Base-by-base conservation (phyloP, 2,888 invertebrate genomes). In the Mesorhabditis belari region DNA sequence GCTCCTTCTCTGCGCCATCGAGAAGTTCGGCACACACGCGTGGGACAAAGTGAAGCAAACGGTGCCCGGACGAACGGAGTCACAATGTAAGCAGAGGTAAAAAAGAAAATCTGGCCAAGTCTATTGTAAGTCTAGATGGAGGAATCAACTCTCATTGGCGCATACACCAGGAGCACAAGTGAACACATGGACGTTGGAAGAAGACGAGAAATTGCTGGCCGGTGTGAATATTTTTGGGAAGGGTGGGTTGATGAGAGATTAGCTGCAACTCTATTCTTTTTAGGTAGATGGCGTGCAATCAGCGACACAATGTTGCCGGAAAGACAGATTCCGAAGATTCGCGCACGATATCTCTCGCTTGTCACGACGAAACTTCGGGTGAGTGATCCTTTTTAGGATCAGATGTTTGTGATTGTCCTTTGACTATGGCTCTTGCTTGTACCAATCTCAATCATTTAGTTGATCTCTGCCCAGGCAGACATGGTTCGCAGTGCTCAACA, bases 131-230 rank as follows among this genome's bases (percentile, higher is more conserved):
- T n/a, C 29, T 57, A 28, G 12, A 60, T 5, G 9, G 23, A 75
- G 76, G 76, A 61, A 35, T 9, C 44, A 35, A 9, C 44, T 64
- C 5, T 67, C 72, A 25, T 68, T 69, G 17, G 58, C 76, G 27
- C 73, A 75, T 60, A 55, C 60, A 26, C 65, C 69, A 1, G 62
- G 65, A 55, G 62, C 73, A 49, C n/a, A 17, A 17, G 55, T 61
- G 12, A 58, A 61, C 17, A 63, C 71, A 6, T 91, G 91, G 88
- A 85, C 86, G 0, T 77, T 82, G 12, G 85, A 86, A 53, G 91
- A 92, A 79, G 88, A 90, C 72, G 83, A 85, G 56, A 84, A 85
- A 55, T 83, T 92, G 3, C 77, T 85, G 35, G 83, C 85, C 59
- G 81, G 88, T 2, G 85, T 91, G 0, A 85, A 87, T n/a, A 83